phyloP scores from a whole-genome alignment of 53 echinoderm and acorn worm genomes.

The Zoroaster sp. region DNA sequence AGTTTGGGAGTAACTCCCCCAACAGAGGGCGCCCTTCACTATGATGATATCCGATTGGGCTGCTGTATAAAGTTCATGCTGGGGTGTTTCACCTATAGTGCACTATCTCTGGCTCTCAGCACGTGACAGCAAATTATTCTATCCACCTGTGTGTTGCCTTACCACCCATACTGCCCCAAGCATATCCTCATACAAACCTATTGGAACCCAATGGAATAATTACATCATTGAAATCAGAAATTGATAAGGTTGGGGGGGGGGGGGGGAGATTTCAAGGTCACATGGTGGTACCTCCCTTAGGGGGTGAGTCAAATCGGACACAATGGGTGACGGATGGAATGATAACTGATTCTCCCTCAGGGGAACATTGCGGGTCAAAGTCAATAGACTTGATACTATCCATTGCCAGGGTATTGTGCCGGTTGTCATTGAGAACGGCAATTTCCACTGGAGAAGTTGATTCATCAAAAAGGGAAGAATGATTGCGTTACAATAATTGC shows the following conservation, averaged over 20 bases:
- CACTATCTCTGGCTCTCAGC: background rate
- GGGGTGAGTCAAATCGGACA: background rate
- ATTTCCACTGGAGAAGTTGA: background rate
- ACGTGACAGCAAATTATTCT: background rate
- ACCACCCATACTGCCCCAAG: background rate
- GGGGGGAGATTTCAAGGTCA: background rate
- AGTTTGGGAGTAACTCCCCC: background rate
- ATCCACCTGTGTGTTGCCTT: background rate
- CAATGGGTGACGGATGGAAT: background rate
- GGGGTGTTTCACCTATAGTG: conserved; percentile 9
- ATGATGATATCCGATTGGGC: background rate
- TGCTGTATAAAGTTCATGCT: background rate
- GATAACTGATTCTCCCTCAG: background rate
- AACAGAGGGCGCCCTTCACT: conserved; percentile 1
- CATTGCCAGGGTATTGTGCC: background rate
- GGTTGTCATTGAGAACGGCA: background rate
- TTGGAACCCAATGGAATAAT: background rate
- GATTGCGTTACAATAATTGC: background rate
- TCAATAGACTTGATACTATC: background rate
- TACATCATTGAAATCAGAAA: background rate
- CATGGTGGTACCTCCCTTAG: background rate
- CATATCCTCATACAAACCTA: background rate
- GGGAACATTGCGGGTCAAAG: background rate
- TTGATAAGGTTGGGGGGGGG: background rate
- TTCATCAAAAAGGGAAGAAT: background rate